A percentile compares a stretch with the other conserved stretches of the same genome.
phyloP scores from a whole-genome alignment of 2,888 invertebrate genomes.

The Himalopsyche kuldschensis region DNA sequence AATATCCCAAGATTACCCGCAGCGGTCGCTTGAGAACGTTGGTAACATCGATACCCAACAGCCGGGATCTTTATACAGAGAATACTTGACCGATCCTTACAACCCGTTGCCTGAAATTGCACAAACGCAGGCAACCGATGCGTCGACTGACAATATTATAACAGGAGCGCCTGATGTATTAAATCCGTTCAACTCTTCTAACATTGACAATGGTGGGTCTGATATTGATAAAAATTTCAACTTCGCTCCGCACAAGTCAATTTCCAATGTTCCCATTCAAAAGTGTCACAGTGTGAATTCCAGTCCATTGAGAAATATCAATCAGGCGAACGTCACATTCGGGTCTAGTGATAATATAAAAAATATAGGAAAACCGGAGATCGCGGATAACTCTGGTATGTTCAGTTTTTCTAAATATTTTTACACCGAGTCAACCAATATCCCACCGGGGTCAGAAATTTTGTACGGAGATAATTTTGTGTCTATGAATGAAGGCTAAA shows the following conservation, averaged over 20 bases:
- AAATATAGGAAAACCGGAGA: conserved; percentile 42
- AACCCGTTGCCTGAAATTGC: conserved; percentile 49
- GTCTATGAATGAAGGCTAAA: conserved; percentile 5
- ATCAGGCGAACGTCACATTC: conserved; percentile 51
- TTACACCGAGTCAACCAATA: conserved; percentile 55
- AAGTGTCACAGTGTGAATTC: conserved; percentile 53
- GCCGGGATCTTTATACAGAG: conserved; percentile 53
- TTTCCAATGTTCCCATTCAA: conserved; percentile 49
- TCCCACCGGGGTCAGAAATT: conserved; percentile 65
- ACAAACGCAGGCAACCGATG: not conserved
- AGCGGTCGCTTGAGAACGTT: not conserved
- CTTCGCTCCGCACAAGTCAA: conserved; percentile 37
- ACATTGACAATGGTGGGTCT: not conserved
- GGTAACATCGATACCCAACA: conserved; percentile 43
- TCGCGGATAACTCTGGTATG: conserved; percentile 50
- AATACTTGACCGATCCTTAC: conserved; percentile 63
- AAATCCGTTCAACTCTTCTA: not conserved
- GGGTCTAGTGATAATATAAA: conserved; percentile 52
- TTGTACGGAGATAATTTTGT: conserved; percentile 54
- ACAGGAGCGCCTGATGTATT: conserved; percentile 43
- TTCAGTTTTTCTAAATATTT: conserved; percentile 71
- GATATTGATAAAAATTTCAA: conserved; percentile 23
- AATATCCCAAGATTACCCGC: conserved; percentile 7
- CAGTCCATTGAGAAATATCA: conserved; percentile 51
- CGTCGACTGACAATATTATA: conserved; percentile 37